A percentile compares a stretch with the other conserved stretches of the same genome.
Evolutionary conservation across 2,797 vertebrate genomes (phyloP).

Genomic region (Melanotaenia pygmaea): DNA sequence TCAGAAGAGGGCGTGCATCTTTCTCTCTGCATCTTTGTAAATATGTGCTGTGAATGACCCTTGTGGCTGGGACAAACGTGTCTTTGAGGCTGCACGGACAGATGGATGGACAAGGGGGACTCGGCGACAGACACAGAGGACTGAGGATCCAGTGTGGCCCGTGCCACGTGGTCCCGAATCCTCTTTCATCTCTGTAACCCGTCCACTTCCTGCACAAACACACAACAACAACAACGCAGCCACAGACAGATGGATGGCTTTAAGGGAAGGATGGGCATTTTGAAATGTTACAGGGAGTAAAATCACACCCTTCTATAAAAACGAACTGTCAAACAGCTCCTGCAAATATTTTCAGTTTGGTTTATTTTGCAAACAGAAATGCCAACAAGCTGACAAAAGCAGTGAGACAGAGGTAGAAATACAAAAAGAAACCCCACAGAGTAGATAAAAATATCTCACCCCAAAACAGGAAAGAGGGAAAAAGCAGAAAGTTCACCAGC

Average conservation of each 20-base stretch:
- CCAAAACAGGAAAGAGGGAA: slow-evolving; percentile 55
- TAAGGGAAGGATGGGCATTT: neutral
- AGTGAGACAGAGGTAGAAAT: slow-evolving; percentile 31
- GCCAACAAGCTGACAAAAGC: slow-evolving; percentile 65
- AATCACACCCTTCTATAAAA: neutral
- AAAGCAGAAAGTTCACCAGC: slow-evolving; percentile 42
- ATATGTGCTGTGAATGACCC: slow-evolving; percentile 55
- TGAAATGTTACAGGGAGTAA: slow-evolving; percentile 7
- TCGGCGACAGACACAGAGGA: slow-evolving; percentile 72
- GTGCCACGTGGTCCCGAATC: slow-evolving; percentile 45
- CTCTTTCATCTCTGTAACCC: slow-evolving; percentile 47
- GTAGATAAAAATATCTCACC: slow-evolving; percentile 73
- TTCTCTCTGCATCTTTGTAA: slow-evolving; percentile 17
- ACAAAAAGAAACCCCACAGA: slow-evolving; percentile 67
- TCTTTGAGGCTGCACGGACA: slow-evolving; percentile 78
- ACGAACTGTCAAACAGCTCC: slow-evolving; percentile 36
- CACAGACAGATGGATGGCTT: neutral
- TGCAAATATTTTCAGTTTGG: slow-evolving; percentile 44
- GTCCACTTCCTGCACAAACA: slow-evolving; percentile 55
- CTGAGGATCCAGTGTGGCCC: slow-evolving; percentile 63
- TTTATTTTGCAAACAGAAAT: slow-evolving; percentile 49
- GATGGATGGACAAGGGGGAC: slow-evolving; percentile 69
- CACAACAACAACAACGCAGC: slow-evolving; percentile 43
- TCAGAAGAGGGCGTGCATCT: slow-evolving; percentile 47
- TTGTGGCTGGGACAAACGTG: slow-evolving; percentile 62